Percentiles rank a stretch among this genome's conserved stretches.
Conservation (phyloP, 2,888 invertebrate species). For the Drosophila suboccidentalis region DNA sequence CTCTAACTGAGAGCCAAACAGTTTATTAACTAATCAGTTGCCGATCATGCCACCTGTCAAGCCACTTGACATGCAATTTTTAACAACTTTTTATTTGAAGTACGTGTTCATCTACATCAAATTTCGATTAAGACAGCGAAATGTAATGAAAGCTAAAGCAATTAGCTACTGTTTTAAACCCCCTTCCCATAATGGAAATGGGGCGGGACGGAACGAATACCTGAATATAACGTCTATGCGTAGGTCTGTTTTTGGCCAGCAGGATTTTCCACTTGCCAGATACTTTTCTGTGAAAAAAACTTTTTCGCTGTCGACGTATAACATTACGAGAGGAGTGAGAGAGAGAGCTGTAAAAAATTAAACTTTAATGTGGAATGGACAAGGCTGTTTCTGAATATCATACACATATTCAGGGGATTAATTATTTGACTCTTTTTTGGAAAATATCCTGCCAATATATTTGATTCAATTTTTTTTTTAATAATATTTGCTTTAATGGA, state of each 20-base stretch:
- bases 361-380: constrained; percentile 24
- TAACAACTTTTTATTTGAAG: constrained; percentile 36
- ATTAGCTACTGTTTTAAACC: constrained; percentile 58
- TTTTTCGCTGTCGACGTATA: constrained; percentile 38
- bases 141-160: constrained; percentile 50
- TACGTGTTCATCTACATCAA: constrained; percentile 75
- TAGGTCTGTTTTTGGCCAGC: constrained; percentile 40
- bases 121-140: constrained; percentile 64
- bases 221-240: constrained; percentile 19
- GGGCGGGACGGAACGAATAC: not conserved
- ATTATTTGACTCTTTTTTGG: not conserved
- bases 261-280: constrained; percentile 56
- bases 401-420: constrained; percentile 13
- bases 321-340: constrained; percentile 3
- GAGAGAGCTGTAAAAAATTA: constrained; percentile 21
- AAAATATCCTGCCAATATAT: not conserved
- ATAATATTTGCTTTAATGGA: not conserved
- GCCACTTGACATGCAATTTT: constrained; percentile 59
- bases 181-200: not conserved
- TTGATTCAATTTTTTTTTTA: not conserved
- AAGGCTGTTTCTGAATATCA: constrained; percentile 27
- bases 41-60: constrained; percentile 61
- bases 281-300: constrained; percentile 36
- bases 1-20: not conserved
- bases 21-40: constrained; percentile 56